These are phyloP conservation scores for Lagopus leucura DNA, from an alignment of 2,113 vertebrate species.

Conservation along the genomic window DNA sequence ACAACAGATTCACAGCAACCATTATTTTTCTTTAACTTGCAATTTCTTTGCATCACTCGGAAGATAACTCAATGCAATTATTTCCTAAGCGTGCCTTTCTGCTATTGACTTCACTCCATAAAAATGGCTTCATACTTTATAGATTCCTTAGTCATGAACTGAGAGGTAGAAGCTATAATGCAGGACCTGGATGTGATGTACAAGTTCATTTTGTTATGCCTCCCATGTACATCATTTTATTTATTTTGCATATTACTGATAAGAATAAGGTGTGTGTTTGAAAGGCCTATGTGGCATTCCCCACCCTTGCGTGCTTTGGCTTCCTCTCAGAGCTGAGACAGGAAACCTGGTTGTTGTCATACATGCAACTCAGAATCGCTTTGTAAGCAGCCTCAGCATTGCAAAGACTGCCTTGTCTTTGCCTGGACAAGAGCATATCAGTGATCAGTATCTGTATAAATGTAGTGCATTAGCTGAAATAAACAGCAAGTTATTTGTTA, in stretches of 20 bases:
- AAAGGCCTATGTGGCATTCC: background rate
- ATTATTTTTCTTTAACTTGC: background rate
- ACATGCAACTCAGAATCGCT: background rate
- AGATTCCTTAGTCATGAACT: background rate
- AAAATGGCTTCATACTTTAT: background rate
- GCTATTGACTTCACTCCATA: background rate
- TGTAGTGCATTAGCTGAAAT: background rate
- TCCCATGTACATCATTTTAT: background rate
- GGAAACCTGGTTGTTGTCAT: background rate
- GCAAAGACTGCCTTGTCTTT: background rate
- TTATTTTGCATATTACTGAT: background rate
- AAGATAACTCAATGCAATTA: background rate
- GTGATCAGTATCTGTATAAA: background rate
- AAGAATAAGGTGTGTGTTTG: background rate
- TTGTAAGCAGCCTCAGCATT: background rate
- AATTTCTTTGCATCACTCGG: background rate
- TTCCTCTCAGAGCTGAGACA: conserved; percentile 43
- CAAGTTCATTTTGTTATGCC: background rate
- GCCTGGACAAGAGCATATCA: background rate
- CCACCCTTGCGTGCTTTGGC: conserved; percentile 19
- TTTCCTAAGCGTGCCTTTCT: background rate
- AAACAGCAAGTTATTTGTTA: background rate
- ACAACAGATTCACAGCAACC: background rate
- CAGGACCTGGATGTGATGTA: background rate
- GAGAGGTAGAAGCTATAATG: background rate